Percentiles rank a stretch among this genome's conserved stretches.
phyloP scores from a whole-genome alignment of 2,888 invertebrate genomes.

The Dioctria rufipes region DNA sequence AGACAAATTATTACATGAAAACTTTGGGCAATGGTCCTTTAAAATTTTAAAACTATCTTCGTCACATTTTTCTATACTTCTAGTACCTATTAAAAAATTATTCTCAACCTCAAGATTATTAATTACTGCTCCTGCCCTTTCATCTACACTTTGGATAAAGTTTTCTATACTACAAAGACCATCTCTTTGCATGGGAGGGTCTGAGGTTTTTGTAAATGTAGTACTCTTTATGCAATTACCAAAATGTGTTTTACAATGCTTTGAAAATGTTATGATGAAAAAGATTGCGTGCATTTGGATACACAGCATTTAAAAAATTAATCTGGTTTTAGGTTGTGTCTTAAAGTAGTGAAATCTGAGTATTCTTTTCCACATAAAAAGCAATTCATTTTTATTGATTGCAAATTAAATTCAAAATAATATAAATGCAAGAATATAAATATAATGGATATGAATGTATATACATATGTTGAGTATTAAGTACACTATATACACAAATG shows the following conservation, averaged over 20 bases:
- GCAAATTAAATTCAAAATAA: too few relatives aligned
- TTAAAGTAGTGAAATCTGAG: background rate
- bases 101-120: background rate
- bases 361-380: background rate
- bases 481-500: too few relatives aligned
- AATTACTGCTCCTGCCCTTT: background rate
- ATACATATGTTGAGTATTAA: too few relatives aligned
- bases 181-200: background rate
- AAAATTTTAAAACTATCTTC: background rate
- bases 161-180: background rate
- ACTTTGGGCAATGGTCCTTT: background rate
- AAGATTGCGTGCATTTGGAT: slow-evolving; percentile 1
- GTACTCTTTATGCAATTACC: background rate
- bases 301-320: background rate
- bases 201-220: background rate
- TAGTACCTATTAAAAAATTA: background rate
- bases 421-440: too few relatives aligned
- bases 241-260: slow-evolving; percentile 18
- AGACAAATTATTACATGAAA: background rate
- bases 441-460: too few relatives aligned
- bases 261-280: slow-evolving; percentile 11
- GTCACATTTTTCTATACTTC: background rate
- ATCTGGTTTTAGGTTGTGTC: background rate
- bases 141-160: background rate
- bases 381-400: background rate